Evolutionary conservation across 2,888 invertebrate species (phyloP).

Genomic region (Ormyrus thymus): DNA sequence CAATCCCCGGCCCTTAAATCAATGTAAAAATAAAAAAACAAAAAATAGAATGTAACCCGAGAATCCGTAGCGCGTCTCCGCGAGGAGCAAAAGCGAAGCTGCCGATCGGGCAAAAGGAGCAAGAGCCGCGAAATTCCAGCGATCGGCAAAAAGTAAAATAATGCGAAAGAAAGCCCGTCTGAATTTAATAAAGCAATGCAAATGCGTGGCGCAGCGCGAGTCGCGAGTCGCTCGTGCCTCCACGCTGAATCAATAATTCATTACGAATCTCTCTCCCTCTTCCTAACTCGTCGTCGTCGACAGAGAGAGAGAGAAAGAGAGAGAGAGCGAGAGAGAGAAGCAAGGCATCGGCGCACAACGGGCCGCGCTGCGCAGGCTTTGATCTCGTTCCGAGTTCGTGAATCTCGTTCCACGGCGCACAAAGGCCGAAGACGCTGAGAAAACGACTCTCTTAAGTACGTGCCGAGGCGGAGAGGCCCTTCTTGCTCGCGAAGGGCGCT

Average conservation of each 20-base stretch:
- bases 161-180: conserved; percentile 41
- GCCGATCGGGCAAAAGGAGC: background rate
- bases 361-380: conserved; percentile 44
- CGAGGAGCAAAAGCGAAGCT: background rate
- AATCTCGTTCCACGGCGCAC: conserved; percentile 35
- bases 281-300: conserved; percentile 13
- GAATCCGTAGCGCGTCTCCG: background rate
- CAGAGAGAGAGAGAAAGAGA: too few relatives aligned
- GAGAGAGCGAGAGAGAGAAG: background rate
- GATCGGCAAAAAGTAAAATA: background rate
- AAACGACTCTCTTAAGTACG: conserved; percentile 36
- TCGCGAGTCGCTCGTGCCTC: conserved; percentile 51
- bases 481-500: conserved; percentile 6
- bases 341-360: background rate
- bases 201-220: conserved; percentile 53
- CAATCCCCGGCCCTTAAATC: background rate
- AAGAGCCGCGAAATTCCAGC: too few relatives aligned
- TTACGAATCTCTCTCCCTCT: conserved; percentile 50
- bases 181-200: conserved; percentile 56
- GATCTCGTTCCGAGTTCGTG: conserved; percentile 53
- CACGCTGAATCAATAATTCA: conserved; percentile 59
- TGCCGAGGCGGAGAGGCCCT: background rate
- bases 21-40: background rate
- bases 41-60: background rate
- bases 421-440: background rate